Evolutionary conservation across 2,113 vertebrate genomes (phyloP).

Genomic region (Daphoenositta chrysoptera): DNA sequence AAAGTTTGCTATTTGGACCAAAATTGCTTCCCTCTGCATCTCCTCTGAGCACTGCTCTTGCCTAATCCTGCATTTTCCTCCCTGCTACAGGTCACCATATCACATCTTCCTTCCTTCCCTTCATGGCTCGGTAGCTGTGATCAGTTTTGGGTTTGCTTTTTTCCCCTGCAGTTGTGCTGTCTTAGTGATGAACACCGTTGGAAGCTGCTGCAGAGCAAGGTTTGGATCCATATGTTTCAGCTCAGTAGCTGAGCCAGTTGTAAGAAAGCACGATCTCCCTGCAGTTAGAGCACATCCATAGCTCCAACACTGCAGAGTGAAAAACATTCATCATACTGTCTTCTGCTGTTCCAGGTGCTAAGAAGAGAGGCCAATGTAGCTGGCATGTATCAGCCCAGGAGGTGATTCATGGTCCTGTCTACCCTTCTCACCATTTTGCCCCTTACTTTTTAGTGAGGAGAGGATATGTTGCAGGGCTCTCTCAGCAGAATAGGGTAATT

Average conservation of each 20-base stretch:
- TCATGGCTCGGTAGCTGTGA: not conserved
- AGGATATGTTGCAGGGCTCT: not conserved
- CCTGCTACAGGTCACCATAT: not conserved
- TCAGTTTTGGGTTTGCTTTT: not conserved
- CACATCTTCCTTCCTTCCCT: not conserved
- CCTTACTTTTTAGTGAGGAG: not conserved
- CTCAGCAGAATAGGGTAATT: not conserved
- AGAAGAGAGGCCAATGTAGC: not conserved
- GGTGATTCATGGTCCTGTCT: not conserved
- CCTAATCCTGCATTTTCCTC: not conserved
- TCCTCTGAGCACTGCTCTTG: not conserved
- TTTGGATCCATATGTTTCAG: not conserved
- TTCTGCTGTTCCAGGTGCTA: slow-evolving; percentile 40
- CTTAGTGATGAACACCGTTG: not conserved
- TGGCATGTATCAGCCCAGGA: not conserved
- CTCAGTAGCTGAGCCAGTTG: not conserved
- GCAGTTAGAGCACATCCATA: not conserved
- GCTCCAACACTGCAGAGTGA: not conserved
- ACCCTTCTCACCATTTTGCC: not conserved
- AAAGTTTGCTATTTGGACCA: not conserved
- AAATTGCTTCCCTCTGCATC: not conserved
- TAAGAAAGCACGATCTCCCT: not conserved
- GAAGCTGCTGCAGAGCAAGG: not conserved
- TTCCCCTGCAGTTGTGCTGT: not conserved
- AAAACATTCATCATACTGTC: slow-evolving; percentile 30